phyloP scores from a whole-genome alignment of 2,797 vertebrate genomes.

The Enteromius viviparus region DNA sequence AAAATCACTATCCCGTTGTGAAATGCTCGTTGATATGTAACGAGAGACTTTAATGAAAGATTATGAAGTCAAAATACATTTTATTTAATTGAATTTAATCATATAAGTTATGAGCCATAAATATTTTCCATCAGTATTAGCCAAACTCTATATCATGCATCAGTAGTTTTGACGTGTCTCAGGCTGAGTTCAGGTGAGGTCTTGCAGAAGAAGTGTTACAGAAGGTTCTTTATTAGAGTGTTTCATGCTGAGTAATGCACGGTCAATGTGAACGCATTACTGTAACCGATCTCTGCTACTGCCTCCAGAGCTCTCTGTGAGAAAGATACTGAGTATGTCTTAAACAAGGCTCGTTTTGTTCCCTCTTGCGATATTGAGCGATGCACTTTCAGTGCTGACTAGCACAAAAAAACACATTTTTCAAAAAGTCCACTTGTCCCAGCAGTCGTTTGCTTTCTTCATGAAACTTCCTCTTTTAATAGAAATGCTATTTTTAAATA shows the following conservation, averaged over 20 bases:
- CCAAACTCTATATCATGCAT: background rate
- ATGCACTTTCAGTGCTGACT: slow-evolving; percentile 1
- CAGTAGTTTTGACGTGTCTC: background rate
- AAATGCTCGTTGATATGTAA: background rate
- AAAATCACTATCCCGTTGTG: background rate
- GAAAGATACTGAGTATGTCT: background rate
- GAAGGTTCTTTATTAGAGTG: slow-evolving; percentile 20
- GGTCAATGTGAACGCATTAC: background rate
- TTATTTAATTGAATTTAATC: background rate
- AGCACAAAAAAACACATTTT: slow-evolving; percentile 7
- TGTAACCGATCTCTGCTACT: slow-evolving; percentile 8
- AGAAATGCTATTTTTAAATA: background rate
- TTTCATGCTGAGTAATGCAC: slow-evolving; percentile 20
- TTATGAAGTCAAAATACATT: background rate
- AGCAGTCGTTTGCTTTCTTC: background rate
- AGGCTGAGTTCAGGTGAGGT: slow-evolving; percentile 3
- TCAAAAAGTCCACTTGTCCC: background rate
- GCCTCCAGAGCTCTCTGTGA: background rate
- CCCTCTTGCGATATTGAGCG: background rate
- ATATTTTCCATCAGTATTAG: background rate
- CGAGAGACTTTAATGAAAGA: background rate
- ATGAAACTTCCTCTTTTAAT: background rate
- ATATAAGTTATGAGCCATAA: background rate
- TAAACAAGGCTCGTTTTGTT: slow-evolving; percentile 23
- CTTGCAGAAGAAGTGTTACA: slow-evolving; percentile 10